Percentiles rank a stretch among this genome's conserved stretches.
phyloP scores from a whole-genome alignment of 2,113 vertebrate species.

The Paramormyrops kingsleyae region DNA sequence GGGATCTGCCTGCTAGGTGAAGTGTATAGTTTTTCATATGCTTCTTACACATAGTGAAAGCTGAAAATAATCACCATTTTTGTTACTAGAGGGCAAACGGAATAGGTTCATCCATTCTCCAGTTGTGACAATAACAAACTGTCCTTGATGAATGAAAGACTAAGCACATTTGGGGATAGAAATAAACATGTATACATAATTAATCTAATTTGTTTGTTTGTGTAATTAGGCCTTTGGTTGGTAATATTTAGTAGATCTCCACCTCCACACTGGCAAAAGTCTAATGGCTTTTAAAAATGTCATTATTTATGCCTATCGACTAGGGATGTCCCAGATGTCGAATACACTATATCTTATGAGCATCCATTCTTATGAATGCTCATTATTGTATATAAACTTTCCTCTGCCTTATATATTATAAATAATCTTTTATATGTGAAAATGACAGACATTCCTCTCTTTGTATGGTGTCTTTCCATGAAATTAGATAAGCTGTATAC shows the following conservation, averaged over 20 bases:
- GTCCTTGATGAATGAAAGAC: background rate
- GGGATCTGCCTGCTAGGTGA: background rate
- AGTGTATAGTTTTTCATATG: background rate
- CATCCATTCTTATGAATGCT: background rate
- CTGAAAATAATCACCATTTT: background rate
- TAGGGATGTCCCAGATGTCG: background rate
- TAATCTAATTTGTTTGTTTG: background rate
- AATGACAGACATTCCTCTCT: background rate
- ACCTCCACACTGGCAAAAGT: background rate
- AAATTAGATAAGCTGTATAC: background rate
- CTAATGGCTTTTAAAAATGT: background rate
- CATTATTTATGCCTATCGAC: background rate
- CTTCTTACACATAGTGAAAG: background rate
- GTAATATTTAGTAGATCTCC: background rate
- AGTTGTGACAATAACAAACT: background rate
- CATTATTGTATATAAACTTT: background rate
- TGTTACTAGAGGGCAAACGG: background rate
- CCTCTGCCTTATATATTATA: background rate
- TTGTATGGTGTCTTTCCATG: background rate
- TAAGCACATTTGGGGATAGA: background rate
- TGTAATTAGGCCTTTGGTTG: background rate
- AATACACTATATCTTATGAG: background rate
- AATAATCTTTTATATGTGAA: background rate
- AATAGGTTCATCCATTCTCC: background rate
- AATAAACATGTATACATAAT: background rate